A percentile compares a stretch with the other conserved stretches of the same genome.
Conservation (phyloP, 2,888 invertebrate genomes). For the Eretmocerus hayati region DNA sequence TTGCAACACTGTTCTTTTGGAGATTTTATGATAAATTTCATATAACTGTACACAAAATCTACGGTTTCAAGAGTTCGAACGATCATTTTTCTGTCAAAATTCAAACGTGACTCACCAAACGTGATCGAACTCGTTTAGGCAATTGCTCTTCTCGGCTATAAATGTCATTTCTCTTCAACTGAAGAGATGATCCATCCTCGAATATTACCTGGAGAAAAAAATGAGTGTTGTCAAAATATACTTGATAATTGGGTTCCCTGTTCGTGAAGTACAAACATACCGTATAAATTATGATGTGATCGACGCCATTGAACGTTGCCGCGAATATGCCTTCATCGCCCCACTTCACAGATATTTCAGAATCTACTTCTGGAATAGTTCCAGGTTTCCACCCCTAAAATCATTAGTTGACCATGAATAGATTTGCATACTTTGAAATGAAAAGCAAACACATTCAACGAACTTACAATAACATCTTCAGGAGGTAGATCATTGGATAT, state of each 20-base stretch:
- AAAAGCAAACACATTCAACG: no score
- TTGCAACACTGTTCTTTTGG: no score
- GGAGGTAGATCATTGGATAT: constrained; percentile 55
- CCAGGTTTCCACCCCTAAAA: constrained; percentile 37
- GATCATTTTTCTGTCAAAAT: no score
- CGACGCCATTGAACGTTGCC: constrained; percentile 47
- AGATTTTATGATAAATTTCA: no score
- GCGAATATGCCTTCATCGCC: constrained; percentile 49
- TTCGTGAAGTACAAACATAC: no score
- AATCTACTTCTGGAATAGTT: constrained; percentile 45
- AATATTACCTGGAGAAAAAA: constrained; percentile 45
- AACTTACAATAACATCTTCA: constrained; percentile 51
- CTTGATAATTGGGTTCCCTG: no score
- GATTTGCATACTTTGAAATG: no score
- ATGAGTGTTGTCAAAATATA: no score
- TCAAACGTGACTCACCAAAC: constrained; percentile 47
- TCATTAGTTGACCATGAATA: no score
- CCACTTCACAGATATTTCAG: constrained; percentile 53
- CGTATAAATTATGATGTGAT: constrained; percentile 44
- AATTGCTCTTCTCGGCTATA: constrained; percentile 52
- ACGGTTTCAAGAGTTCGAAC: no score
- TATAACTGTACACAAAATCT: no score
- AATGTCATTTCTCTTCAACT: constrained; percentile 50
- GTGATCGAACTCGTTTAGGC: constrained; percentile 52
- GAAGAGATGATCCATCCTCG: constrained; percentile 48